Evolutionary conservation across 2,797 vertebrate species (phyloP).

Genomic region (Coreius guichenoti): DNA sequence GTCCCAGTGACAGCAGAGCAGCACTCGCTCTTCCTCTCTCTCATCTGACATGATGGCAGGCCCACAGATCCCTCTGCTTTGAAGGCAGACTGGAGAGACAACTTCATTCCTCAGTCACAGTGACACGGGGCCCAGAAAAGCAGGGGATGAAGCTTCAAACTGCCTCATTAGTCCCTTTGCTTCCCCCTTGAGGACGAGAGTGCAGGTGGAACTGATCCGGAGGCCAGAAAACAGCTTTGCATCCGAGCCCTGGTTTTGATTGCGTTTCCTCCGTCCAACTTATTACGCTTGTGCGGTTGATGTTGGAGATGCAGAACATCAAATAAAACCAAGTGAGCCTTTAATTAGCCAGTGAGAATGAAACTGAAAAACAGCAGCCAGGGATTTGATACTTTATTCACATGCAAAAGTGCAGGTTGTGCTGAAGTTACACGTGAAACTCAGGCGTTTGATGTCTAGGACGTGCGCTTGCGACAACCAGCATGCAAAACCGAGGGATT

Average conservation of each 20-base stretch:
- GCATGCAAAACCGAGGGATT: neutral
- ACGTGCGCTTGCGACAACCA: neutral
- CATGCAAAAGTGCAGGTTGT: slow-evolving; percentile 27
- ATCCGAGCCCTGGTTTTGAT: slow-evolving; percentile 10
- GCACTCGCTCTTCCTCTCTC: slow-evolving; percentile 34
- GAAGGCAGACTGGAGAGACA: slow-evolving; percentile 54
- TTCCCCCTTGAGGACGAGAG: slow-evolving; percentile 35
- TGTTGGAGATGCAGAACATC: slow-evolving; percentile 15
- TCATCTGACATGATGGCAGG: slow-evolving; percentile 51
- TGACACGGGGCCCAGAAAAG: slow-evolving; percentile 45
- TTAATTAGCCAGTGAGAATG: slow-evolving; percentile 36
- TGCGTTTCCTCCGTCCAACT: slow-evolving; percentile 1
- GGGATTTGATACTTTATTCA: slow-evolving; percentile 16
- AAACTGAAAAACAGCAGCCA: neutral
- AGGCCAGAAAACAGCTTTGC: slow-evolving; percentile 30
- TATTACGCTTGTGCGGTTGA: slow-evolving; percentile 3
- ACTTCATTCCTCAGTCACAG: slow-evolving; percentile 49
- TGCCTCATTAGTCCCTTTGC: slow-evolving; percentile 56
- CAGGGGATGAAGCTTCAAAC: slow-evolving; percentile 48
- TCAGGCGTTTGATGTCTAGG: slow-evolving; percentile 41
- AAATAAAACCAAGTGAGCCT: slow-evolving; percentile 35
- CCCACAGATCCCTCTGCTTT: slow-evolving; percentile 54
- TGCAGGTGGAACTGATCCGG: slow-evolving; percentile 50
- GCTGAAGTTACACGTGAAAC: neutral
- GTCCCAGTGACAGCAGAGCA: slow-evolving; percentile 42